Percentiles rank a stretch among this genome's conserved stretches.
Conservation (phyloP, 1,140 invertebrate genomes). For the Rhynchophorus ferrugineus region DNA sequence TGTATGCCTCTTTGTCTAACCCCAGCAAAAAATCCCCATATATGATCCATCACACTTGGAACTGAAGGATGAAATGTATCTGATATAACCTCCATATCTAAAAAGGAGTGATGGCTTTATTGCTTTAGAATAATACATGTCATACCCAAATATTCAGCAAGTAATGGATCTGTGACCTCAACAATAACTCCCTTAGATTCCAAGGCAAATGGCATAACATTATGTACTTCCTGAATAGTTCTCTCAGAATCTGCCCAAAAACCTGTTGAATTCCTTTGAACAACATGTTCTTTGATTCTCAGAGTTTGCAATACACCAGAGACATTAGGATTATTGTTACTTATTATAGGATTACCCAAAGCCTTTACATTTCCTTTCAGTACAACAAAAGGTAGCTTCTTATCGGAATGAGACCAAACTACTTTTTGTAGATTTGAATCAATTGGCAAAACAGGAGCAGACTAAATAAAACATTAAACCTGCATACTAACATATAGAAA, state of each 20-base stretch:
- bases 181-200: constrained; percentile 52
- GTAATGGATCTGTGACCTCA: constrained; percentile 63
- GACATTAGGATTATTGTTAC: constrained; percentile 58
- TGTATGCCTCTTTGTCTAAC: constrained; percentile 66
- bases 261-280: constrained; percentile 63
- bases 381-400: constrained; percentile 62
- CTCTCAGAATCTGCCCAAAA: constrained; percentile 73
- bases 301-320: constrained; percentile 65
- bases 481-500: constrained; percentile 12
- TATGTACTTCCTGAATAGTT: constrained; percentile 63
- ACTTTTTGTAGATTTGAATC: constrained; percentile 52
- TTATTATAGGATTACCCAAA: constrained; percentile 61
- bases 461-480: constrained; percentile 43
- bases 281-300: constrained; percentile 67
- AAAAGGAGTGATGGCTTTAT: neutral
- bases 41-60: constrained; percentile 61
- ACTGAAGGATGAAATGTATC: constrained; percentile 66
- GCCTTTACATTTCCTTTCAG: constrained; percentile 64
- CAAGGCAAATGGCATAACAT: constrained; percentile 66
- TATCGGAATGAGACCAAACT: constrained; percentile 49
- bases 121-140: constrained; percentile 1
- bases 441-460: constrained; percentile 58
- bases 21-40: constrained; percentile 73
- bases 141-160: constrained; percentile 59
- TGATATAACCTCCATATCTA: constrained; percentile 67